Percentiles rank a stretch among this genome's conserved stretches.
These are phyloP conservation scores for Natrix natrix DNA, from an alignment of 2,797 vertebrate species.

Conservation along the genomic window DNA sequence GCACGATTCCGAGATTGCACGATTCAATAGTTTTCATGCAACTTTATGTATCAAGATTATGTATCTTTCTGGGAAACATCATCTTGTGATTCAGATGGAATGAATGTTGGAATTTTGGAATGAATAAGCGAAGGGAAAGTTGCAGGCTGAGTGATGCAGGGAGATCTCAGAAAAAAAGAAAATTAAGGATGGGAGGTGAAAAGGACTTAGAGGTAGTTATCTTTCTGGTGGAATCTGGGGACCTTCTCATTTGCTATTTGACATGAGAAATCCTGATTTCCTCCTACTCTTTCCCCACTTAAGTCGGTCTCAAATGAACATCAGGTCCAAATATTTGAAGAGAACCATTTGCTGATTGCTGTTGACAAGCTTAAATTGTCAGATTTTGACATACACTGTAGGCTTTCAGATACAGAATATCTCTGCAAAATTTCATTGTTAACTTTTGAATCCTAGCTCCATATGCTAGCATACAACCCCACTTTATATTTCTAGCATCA, in stretches of 20 bases:
- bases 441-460: not conserved
- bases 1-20: not conserved
- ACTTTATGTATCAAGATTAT: not conserved
- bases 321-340: conserved; percentile 33
- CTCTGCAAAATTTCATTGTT: conserved; percentile 47
- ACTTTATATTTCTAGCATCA: not conserved
- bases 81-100: not conserved
- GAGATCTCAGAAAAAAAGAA: not conserved
- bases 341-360: conserved; percentile 22
- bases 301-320: conserved; percentile 23
- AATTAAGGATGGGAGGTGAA: not conserved
- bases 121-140: not conserved
- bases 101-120: not conserved
- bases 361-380: conserved; percentile 24
- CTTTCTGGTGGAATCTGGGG: not conserved
- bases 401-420: conserved; percentile 39
- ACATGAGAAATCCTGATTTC: not conserved
- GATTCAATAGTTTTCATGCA: not conserved
- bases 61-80: not conserved
- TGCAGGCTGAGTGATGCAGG: not conserved
- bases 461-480: not conserved
- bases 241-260: not conserved
- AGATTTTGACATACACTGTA: conserved; percentile 17
- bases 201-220: not conserved
- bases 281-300: conserved; percentile 3